Percentiles rank a stretch among this genome's conserved stretches.
Evolutionary conservation across 1,140 invertebrate genomes (phyloP).

Genomic region (Euura saliciscinereae): DNA sequence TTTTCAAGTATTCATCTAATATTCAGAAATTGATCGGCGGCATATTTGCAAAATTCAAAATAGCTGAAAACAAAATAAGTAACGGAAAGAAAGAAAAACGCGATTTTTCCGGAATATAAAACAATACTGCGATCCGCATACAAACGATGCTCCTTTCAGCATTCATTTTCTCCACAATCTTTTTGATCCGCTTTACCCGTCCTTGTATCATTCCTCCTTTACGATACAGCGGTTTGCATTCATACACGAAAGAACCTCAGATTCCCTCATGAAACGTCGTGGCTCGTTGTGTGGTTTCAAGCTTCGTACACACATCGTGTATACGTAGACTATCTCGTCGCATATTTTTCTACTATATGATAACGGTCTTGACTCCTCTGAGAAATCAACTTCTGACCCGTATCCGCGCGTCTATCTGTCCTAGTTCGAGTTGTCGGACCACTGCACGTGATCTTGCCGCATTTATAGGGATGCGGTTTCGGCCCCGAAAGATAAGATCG

Average conservation of each 20-base stretch:
- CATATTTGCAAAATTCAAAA: too few relatives aligned
- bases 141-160: too few relatives aligned
- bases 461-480: not conserved
- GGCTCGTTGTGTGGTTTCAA: not conserved
- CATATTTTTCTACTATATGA: not conserved
- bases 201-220: too few relatives aligned
- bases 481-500: not conserved
- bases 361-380: not conserved
- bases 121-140: too few relatives aligned
- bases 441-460: not conserved
- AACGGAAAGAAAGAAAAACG: too few relatives aligned
- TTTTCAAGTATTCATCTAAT: too few relatives aligned
- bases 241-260: not conserved
- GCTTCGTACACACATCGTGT: not conserved
- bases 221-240: too few relatives aligned
- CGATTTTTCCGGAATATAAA: too few relatives aligned
- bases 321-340: not conserved
- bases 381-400: not conserved
- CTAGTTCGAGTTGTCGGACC: not conserved
- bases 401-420: not conserved
- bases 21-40: too few relatives aligned
- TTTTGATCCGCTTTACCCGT: too few relatives aligned
- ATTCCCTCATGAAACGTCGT: not conserved
- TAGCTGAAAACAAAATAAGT: too few relatives aligned
- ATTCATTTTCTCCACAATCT: too few relatives aligned